A percentile compares a stretch with the other conserved stretches of the same genome.
These are phyloP conservation scores for Lapara coniferarum DNA, from an alignment of 2,888 invertebrate species.

Conservation along the genomic window DNA sequence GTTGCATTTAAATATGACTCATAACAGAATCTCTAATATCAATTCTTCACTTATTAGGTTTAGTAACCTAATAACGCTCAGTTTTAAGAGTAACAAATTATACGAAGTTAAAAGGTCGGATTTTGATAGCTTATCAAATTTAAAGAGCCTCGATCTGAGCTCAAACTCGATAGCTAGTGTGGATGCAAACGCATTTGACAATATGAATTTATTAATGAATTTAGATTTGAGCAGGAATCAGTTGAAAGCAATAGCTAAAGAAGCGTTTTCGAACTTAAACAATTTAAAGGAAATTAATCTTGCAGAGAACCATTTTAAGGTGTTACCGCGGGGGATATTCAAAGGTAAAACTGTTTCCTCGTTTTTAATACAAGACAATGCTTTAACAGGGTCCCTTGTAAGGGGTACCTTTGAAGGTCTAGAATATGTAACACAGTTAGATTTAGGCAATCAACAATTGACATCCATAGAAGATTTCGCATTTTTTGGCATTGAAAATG, in stretches of 20 bases:
- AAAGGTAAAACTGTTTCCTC: constrained; percentile 49
- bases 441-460: constrained; percentile 57
- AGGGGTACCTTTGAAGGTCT: constrained; percentile 64
- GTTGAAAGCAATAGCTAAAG: constrained; percentile 47
- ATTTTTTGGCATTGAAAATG: constrained; percentile 51
- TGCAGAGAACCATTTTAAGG: constrained; percentile 55
- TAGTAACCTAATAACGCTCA: constrained; percentile 49
- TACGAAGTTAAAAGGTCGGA: constrained; percentile 45
- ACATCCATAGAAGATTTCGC: constrained; percentile 57
- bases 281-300: constrained; percentile 49
- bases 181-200: constrained; percentile 46
- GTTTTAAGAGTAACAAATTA: constrained; percentile 56
- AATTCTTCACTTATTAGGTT: constrained; percentile 60
- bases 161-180: constrained; percentile 51
- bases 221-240: constrained; percentile 55
- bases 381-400: constrained; percentile 51
- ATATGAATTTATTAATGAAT: constrained; percentile 41
- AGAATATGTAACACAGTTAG: constrained; percentile 43
- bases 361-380: constrained; percentile 55
- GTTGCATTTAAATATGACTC: constrained; percentile 52
- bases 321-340: constrained; percentile 55
- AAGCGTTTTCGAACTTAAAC: constrained; percentile 43
- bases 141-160: constrained; percentile 52
- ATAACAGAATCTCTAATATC: constrained; percentile 56
- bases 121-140: constrained; percentile 49